Conservation (phyloP, 2,888 invertebrate genomes). For the Drosophila mayaguana region DNA sequence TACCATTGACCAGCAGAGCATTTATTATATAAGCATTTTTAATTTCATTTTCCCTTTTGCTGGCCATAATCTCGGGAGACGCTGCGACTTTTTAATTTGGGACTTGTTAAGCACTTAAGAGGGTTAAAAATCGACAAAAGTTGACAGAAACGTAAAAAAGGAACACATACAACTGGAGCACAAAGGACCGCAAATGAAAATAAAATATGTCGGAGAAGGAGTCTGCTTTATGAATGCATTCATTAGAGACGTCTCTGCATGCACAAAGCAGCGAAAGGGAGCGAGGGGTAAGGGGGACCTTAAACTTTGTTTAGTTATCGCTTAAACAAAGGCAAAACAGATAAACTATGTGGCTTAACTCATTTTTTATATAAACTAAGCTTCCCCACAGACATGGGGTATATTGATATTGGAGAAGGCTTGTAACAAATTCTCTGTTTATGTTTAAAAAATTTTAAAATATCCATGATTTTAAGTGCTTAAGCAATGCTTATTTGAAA, state of each 20-base stretch:
- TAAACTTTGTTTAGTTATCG: constrained; percentile 75
- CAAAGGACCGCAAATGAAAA: constrained; percentile 57
- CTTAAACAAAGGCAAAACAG: constrained; percentile 57
- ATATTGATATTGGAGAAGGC: background rate
- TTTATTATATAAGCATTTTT: constrained; percentile 65
- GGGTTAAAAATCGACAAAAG: constrained; percentile 79
- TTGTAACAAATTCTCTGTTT: background rate
- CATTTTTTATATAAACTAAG: constrained; percentile 5
- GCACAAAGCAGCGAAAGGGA: constrained; percentile 19
- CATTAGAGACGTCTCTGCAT: constrained; percentile 45
- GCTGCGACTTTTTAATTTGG: constrained; percentile 77
- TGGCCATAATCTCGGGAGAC: constrained; percentile 70
- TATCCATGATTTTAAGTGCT: background rate
- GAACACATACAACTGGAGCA: constrained; percentile 19
- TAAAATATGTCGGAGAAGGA: constrained; percentile 27
- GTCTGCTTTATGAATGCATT: constrained; percentile 67
- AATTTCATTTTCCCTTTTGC: constrained; percentile 49
- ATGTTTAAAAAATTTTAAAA: no score
- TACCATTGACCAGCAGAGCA: constrained; percentile 73
- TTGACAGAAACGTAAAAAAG: constrained; percentile 59
- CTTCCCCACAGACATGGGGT: constrained; percentile 15
- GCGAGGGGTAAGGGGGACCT: constrained; percentile 13
- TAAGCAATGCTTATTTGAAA: background rate
- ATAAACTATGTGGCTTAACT: constrained; percentile 38
- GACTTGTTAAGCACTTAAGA: constrained; percentile 82